phyloP scores from a whole-genome alignment of 1,140 invertebrate species.

The Ylistrum balloti region DNA sequence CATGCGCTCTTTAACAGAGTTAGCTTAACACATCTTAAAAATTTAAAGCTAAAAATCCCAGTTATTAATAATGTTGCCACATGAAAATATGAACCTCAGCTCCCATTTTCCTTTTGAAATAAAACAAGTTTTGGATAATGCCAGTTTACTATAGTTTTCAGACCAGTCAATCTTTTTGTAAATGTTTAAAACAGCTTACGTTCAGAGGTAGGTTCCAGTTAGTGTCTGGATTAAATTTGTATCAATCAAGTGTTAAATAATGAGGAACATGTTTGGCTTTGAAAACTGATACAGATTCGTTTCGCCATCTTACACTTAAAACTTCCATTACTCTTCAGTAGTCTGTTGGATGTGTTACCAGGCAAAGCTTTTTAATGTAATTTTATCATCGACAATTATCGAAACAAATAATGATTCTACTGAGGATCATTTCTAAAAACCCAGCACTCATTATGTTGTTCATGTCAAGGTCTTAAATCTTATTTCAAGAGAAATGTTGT shows the following conservation, averaged over 20 bases:
- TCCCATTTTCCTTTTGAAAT: not conserved
- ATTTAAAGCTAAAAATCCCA: too few relatives aligned
- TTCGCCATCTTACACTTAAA: not conserved
- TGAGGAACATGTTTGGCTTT: not conserved
- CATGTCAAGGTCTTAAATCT: too few relatives aligned
- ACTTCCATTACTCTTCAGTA: not conserved
- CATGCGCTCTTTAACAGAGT: too few relatives aligned
- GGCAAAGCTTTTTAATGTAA: not conserved
- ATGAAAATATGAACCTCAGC: too few relatives aligned
- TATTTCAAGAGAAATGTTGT: too few relatives aligned
- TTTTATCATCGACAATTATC: not conserved
- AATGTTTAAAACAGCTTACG: not conserved
- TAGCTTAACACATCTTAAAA: too few relatives aligned
- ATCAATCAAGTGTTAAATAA: not conserved
- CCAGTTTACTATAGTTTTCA: not conserved
- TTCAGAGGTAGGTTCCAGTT: not conserved
- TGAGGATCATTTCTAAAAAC: not conserved
- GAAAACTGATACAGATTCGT: not conserved
- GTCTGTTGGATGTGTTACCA: not conserved
- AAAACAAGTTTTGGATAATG: not conserved
- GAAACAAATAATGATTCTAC: too few relatives aligned
- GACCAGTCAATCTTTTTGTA: not conserved
- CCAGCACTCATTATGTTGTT: not conserved
- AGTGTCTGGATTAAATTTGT: slow-evolving; percentile 27
- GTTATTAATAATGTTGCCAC: too few relatives aligned